These are phyloP conservation scores for Oreotrochilus melanogaster DNA, from an alignment of 2,113 vertebrate genomes.

Conservation along the genomic window DNA sequence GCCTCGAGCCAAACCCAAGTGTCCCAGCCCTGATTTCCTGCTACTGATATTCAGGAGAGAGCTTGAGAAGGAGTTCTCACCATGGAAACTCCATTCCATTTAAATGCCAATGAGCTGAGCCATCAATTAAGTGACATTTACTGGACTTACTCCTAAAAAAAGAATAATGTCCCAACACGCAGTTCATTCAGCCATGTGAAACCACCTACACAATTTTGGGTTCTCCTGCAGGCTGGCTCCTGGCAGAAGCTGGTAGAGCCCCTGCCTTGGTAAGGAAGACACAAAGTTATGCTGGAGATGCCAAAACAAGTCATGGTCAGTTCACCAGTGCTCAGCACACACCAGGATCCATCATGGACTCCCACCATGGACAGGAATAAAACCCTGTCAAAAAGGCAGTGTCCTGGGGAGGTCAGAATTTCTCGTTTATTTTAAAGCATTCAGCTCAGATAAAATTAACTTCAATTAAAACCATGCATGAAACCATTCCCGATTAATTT, in stretches of 20 bases:
- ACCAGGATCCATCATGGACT: fast-evolving
- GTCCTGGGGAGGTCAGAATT: neutral
- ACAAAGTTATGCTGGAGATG: neutral
- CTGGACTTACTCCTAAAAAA: neutral
- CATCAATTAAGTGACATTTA: constrained; percentile 33
- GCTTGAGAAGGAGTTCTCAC: neutral
- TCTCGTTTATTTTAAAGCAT: neutral
- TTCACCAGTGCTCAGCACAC: fast-evolving
- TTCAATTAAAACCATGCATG: neutral
- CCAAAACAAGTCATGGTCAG: neutral
- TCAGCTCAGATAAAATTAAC: neutral
- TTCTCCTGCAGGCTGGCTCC: neutral
- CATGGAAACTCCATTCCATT: neutral
- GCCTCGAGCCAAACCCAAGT: fast-evolving
- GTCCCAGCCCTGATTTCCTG: neutral
- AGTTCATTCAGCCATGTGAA: neutral
- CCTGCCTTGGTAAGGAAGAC: neutral
- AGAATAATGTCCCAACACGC: neutral
- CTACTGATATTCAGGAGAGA: neutral
- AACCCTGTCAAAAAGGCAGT: neutral
- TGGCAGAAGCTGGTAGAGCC: neutral
- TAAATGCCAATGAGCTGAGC: constrained; percentile 15
- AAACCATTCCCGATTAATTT: neutral
- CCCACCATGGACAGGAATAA: neutral
- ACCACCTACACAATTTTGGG: neutral